Percentiles rank a stretch among this genome's conserved stretches.
phyloP scores from a whole-genome alignment of 1,140 invertebrate species.

The Eupeodes corollae region DNA sequence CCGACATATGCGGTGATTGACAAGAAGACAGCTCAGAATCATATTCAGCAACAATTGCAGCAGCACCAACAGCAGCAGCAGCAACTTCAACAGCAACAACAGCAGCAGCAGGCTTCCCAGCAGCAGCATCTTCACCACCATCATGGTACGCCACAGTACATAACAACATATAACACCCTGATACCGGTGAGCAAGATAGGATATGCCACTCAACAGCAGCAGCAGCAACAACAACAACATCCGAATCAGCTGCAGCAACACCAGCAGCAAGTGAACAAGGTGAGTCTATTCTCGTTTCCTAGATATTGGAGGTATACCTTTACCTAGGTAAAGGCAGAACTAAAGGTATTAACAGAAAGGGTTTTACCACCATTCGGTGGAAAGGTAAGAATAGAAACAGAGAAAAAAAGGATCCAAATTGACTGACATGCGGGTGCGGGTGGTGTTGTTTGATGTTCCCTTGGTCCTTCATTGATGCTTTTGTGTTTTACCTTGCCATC shows the following conservation, averaged over 20 bases:
- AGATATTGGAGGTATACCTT: no score
- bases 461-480: no score
- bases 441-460: no score
- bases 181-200: conserved; percentile 37
- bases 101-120: background rate
- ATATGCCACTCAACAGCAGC: conserved; percentile 21
- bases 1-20: conserved; percentile 35
- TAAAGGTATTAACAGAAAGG: no score
- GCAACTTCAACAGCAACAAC: conserved; percentile 7
- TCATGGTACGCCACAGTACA: conserved; percentile 19
- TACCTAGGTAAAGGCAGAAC: no score
- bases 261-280: conserved; percentile 22
- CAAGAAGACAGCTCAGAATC: conserved; percentile 20
- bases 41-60: conserved; percentile 10
- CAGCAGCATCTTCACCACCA: background rate
- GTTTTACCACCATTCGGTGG: no score
- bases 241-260: conserved; percentile 15
- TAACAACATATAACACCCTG: conserved; percentile 33
- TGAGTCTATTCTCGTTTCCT: no score
- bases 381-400: no score
- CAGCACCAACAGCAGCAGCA: conserved; percentile 12
- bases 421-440: no score
- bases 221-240: conserved; percentile 13
- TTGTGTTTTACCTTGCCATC: no score
- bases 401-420: no score